Conservation (phyloP, 2,797 vertebrate species). For the Corythornis leucogaster region DNA sequence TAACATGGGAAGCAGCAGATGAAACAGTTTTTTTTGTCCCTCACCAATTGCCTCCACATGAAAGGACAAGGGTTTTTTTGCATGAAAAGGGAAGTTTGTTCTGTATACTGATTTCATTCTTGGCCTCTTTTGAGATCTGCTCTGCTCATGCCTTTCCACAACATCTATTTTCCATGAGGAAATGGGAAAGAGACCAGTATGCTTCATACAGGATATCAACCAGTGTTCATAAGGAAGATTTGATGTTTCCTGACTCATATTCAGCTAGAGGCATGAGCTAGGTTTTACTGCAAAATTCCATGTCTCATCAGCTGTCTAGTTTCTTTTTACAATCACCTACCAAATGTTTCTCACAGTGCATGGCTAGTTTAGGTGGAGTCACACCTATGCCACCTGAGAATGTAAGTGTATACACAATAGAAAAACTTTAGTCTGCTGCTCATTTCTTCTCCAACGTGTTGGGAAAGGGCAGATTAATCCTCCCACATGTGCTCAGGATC, state of each 20-base stretch:
- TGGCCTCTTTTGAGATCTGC: neutral
- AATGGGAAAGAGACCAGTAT: neutral
- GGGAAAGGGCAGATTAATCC: constrained; percentile 23
- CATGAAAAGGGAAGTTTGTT: neutral
- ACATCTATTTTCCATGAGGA: neutral
- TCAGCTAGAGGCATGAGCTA: neutral
- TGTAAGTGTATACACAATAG: constrained; percentile 32
- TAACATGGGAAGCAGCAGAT: neutral
- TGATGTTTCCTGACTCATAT: neutral
- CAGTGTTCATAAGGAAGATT: neutral
- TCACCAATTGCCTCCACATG: neutral
- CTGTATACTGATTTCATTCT: neutral
- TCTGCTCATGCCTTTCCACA: neutral
- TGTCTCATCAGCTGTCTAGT: neutral
- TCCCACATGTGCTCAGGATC: neutral
- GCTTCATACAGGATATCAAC: neutral
- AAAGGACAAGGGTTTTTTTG: neutral
- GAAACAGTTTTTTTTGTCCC: neutral
- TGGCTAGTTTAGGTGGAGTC: constrained; percentile 29
- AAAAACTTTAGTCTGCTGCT: constrained; percentile 27
- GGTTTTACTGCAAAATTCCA: neutral
- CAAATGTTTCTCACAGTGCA: constrained; percentile 24
- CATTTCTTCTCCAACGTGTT: constrained; percentile 10
- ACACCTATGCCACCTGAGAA: neutral
- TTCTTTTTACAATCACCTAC: constrained; percentile 16